Percentiles rank a stretch among this genome's conserved stretches.
Conservation (phyloP, 30 jellyfish, hydroid and myxozoan species). For the Hydractinia symbiolongicarpus region DNA sequence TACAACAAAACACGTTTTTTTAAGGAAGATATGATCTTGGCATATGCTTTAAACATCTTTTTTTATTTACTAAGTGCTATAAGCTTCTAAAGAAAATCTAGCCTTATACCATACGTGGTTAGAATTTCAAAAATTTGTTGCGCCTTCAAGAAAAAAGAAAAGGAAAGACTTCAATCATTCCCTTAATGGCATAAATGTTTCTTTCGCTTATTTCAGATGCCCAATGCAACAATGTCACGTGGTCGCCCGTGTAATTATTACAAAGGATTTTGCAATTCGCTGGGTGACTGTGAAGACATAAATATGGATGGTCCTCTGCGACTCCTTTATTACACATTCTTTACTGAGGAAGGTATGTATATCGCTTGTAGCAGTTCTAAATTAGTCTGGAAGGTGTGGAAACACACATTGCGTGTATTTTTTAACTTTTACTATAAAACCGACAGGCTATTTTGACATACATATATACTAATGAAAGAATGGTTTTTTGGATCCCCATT, state of each 20-base stretch:
- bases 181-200: background rate
- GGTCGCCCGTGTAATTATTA: conserved; percentile 84
- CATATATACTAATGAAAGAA: no score
- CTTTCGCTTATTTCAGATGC: conserved; percentile 26
- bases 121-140: no score
- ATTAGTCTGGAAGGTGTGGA: no score
- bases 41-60: background rate
- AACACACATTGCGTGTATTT: no score
- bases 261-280: conserved; percentile 89
- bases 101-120: no score
- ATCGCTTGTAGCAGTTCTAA: background rate
- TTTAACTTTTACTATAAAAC: no score
- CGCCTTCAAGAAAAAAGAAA: no score
- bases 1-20: no score
- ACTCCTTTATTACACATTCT: conserved; percentile 61
- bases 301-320: conserved; percentile 97
- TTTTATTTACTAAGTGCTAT: background rate
- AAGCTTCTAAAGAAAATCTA: no score
- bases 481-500: no score
- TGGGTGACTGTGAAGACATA: conserved; percentile 77
- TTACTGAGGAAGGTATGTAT: conserved; percentile 64
- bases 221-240: conserved; percentile 60
- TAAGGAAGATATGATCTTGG: no score
- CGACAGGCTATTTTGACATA: no score
- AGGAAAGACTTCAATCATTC: background rate